phyloP scores from a whole-genome alignment of 2,888 invertebrate genomes.

The Ectemnius cavifrons region DNA sequence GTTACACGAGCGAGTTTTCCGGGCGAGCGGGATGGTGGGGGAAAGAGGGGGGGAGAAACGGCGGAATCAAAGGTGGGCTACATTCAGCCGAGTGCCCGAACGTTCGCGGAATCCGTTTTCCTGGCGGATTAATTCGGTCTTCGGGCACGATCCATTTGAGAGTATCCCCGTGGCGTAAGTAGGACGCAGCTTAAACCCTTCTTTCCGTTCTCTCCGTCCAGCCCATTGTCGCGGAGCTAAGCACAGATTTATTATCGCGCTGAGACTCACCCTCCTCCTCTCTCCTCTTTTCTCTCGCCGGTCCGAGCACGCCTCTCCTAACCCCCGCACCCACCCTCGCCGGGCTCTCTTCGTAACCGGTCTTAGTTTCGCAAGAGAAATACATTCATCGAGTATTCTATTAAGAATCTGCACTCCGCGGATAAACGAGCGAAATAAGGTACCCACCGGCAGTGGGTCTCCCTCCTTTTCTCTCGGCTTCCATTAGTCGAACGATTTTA shows the following conservation, averaged over 20 bases:
- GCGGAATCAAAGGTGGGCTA: no score
- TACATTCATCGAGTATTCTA: constrained; percentile 75
- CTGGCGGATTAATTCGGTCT: constrained; percentile 66
- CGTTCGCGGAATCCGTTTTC: constrained; percentile 58
- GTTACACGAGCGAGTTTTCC: no score
- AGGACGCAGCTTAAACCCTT: constrained; percentile 72
- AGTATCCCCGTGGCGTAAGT: constrained; percentile 65
- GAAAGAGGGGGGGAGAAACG: no score
- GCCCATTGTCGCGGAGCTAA: constrained; percentile 72
- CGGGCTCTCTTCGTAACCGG: constrained; percentile 55
- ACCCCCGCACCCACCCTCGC: constrained; percentile 18
- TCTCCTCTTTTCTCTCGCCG: constrained; percentile 19
- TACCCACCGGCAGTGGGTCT: constrained; percentile 49
- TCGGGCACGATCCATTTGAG: constrained; percentile 69
- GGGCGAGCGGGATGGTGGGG: no score
- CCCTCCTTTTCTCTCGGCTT: constrained; percentile 43
- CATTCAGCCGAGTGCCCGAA: background rate
- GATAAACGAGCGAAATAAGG: constrained; percentile 69
- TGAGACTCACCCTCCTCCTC: constrained; percentile 56
- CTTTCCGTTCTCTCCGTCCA: constrained; percentile 66
- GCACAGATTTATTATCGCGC: constrained; percentile 73
- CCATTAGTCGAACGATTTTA: constrained; percentile 64
- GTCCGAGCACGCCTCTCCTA: constrained; percentile 9
- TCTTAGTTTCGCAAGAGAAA: constrained; percentile 70
- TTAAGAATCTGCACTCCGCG: constrained; percentile 71